phyloP scores from a whole-genome alignment of 1,140 invertebrate species.

The Drosophila bocki region DNA sequence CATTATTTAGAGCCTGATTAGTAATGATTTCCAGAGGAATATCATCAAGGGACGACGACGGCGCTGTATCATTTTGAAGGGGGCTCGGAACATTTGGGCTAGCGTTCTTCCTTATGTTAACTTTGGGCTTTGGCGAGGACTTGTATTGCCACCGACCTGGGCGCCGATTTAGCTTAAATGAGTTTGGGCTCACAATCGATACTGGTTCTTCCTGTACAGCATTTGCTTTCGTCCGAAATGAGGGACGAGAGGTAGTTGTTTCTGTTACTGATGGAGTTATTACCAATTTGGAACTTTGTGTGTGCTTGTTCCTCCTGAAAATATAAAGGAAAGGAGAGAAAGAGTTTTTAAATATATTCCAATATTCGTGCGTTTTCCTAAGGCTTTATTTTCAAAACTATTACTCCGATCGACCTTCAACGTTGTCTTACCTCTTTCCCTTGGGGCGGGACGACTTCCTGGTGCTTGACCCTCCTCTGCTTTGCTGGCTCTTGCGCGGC shows the following conservation, averaged over 20 bases:
- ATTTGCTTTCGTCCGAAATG: slow-evolving; percentile 88
- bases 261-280: slow-evolving; percentile 79
- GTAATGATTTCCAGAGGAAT: slow-evolving; percentile 35
- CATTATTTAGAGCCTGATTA: slow-evolving; percentile 44
- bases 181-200: slow-evolving; percentile 88
- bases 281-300: slow-evolving; percentile 80
- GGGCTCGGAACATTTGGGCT: slow-evolving; percentile 25
- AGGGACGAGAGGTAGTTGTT: slow-evolving; percentile 85
- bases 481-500: slow-evolving; percentile 50
- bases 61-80: slow-evolving; percentile 29
- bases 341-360: neutral
- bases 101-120: slow-evolving; percentile 89
- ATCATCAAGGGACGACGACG: slow-evolving; percentile 30
- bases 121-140: slow-evolving; percentile 93
- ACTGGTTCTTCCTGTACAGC: slow-evolving; percentile 86
- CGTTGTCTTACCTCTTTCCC: slow-evolving; percentile 60
- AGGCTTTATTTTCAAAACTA: neutral
- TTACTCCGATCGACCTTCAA: neutral
- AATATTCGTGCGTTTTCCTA: no score
- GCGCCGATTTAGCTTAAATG: slow-evolving; percentile 91
- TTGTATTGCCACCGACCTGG: slow-evolving; percentile 95
- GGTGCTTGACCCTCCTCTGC: slow-evolving; percentile 35
- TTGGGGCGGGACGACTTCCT: slow-evolving; percentile 66
- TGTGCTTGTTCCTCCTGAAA: slow-evolving; percentile 68
- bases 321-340: neutral